Evolutionary conservation across 2,888 invertebrate genomes (phyloP), one percentile per base, ranked within the genome.

Genomic region (Labia minor): DNA sequence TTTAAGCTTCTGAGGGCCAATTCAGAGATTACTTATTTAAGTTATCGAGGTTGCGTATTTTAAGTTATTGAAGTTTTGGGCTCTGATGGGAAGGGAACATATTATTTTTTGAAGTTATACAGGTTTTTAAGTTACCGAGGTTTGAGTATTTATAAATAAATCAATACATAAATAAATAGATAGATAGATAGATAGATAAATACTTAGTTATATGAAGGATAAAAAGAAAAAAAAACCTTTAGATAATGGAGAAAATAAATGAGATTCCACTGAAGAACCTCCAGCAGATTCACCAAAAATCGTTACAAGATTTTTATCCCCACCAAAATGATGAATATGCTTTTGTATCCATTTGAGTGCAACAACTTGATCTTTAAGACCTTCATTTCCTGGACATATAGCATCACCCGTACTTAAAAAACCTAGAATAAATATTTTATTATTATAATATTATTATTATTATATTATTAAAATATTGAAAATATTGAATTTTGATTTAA

Each of bases 281-380:
- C 72, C 72, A 3, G 69, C 66, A 61, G 70, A 70, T 10, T 69
- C 68, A 1, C 72, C 72, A 16, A 67, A 67, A 18, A 72, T 65
- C 4, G 71, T 71, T 2, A 72, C 70, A 19, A 26, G 62, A 16
- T 37, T 65, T n/a, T 65, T 64, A 63, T 69, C 68, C 19, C 70
- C 70, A 61, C 69, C 69, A 61, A 70, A 70, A 33, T 64, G 62
- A n/a, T 65, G 68, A 26, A 70, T 70, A 65, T 70, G 69, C 26
- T 68, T 65, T 33, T 64, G 62, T 1, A 70, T 68, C 70, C 70
- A 70, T 6, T 65, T 37, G 26, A 70, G 49, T 11, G 70, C 70
- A 6, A 64, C 62, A 49, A 64, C 65, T 63, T 70, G 70, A 62
- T 70, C 70, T 62, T 70, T 70, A n/a, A 69, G 63, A 19, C 70